Conservation (phyloP, 1,140 invertebrate genomes). For the Maconellicoccus hirsutus region DNA sequence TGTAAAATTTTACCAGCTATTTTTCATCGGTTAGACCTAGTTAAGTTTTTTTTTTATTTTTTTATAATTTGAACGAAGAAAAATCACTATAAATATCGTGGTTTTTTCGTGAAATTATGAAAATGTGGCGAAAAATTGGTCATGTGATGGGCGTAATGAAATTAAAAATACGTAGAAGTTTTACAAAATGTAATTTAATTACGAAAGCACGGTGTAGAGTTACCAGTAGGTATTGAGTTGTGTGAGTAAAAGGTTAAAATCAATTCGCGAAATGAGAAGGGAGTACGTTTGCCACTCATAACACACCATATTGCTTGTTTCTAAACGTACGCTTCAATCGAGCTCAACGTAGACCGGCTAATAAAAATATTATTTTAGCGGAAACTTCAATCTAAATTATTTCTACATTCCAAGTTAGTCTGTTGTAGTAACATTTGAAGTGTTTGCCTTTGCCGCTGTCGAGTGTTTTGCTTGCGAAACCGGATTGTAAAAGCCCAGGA, state of each 20-base stretch:
- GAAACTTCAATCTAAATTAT: slow-evolving; percentile 5
- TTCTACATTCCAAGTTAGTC: background rate
- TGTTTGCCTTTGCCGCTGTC: background rate
- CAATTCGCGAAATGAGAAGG: slow-evolving; percentile 3
- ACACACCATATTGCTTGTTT: background rate
- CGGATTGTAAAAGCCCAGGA: background rate
- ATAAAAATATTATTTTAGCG: background rate
- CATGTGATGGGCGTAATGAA: background rate
- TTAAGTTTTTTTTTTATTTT: too few relatives aligned
- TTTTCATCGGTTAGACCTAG: too few relatives aligned
- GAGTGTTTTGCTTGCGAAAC: slow-evolving; percentile 2
- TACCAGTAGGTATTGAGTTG: background rate
- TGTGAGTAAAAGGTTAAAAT: slow-evolving; percentile 5
- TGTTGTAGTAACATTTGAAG: background rate
- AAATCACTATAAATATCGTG: too few relatives aligned
- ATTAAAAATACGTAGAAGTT: background rate
- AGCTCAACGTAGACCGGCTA: background rate
- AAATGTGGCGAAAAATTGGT: background rate
- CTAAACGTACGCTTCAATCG: background rate
- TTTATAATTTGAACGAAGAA: too few relatives aligned
- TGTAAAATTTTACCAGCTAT: too few relatives aligned
- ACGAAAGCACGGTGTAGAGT: background rate
- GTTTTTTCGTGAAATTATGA: background rate
- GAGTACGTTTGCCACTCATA: background rate
- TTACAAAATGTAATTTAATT: background rate